Base-by-base conservation (phyloP, 2,888 invertebrate genomes). In the Spilosoma lubricipeda region DNA sequence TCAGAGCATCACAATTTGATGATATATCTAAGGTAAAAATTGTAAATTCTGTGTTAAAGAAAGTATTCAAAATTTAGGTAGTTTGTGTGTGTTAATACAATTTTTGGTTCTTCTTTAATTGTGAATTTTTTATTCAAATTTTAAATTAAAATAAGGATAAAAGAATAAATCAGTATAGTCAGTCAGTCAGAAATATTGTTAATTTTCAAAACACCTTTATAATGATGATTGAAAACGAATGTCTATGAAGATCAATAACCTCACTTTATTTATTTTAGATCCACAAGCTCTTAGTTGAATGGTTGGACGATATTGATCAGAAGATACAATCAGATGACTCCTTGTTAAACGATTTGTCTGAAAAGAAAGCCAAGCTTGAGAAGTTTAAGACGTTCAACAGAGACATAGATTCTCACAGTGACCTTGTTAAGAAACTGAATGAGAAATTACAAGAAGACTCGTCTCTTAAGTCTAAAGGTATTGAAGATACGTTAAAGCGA, bases 291-390 rank as follows among this genome's bases (percentile, higher is more conserved):
- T 96, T 99, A 74, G 96, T 97, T 11, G 98, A 98, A 88, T 99
- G 99, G 98, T 94, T 99, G 74, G 97, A 98, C 78, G 99, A 99
- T 87, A 97, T 98, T 77, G 98, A 98, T 87, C 97, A 97, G 69
- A 98, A 98, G 91, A 96, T 98, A 13, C 97, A 97, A 87, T 97
- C 97, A 3, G 97, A 97, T 77, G 97, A 98, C 86, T 96, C 96
- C 18, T 96, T 97, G 77, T 96, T 98, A 45, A 98, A 98, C 86
- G 99, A 99, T 89, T 94, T 99, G 3, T 98, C 98, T 71, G 99
- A 99, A 90, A 99, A 99, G 93, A 97, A 98, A 84, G 98, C 98
- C 0, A 97, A 98, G 66, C 90, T 99, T 33, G 99, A 99, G 90
- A 99, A 99, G 91, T 98, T 98, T 91, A 98, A 97, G 88, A 97